Percentiles rank a stretch among this genome's conserved stretches.
phyloP scores from a whole-genome alignment of 1,140 invertebrate genomes.

The Drosophila malerkotliana region DNA sequence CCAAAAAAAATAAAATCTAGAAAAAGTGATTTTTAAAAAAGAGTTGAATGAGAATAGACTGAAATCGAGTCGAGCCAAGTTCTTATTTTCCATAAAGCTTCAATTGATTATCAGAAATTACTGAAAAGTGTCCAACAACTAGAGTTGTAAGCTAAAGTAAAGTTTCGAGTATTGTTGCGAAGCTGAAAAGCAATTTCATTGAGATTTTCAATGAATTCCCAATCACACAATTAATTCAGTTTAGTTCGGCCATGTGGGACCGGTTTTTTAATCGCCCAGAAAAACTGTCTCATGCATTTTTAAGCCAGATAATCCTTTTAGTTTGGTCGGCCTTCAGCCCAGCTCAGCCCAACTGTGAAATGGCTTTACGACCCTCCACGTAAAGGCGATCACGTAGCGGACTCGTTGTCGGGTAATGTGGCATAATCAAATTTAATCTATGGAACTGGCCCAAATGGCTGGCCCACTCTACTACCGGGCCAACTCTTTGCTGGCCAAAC shows the following conservation, averaged over 20 bases:
- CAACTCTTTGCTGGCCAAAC: slow-evolving; percentile 44
- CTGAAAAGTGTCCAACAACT: background rate
- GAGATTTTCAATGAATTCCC: slow-evolving; percentile 10
- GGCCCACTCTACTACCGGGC: background rate
- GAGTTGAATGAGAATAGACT: slow-evolving; percentile 17
- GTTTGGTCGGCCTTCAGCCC: slow-evolving; percentile 9
- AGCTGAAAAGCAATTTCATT: background rate
- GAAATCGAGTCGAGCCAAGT: slow-evolving; percentile 39
- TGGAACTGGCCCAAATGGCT: slow-evolving; percentile 29
- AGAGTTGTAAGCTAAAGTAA: background rate
- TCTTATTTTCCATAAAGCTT: slow-evolving; percentile 25
- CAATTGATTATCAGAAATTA: slow-evolving; percentile 1
- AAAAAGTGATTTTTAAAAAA: slow-evolving; percentile 16
- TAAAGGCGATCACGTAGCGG: slow-evolving; percentile 55
- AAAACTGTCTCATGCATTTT: slow-evolving; percentile 38
- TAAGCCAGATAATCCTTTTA: slow-evolving; percentile 48
- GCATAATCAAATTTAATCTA: slow-evolving; percentile 77
- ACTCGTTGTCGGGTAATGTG: slow-evolving; percentile 54
- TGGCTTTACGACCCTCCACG: slow-evolving; percentile 25
- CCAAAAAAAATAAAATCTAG: slow-evolving; percentile 3
- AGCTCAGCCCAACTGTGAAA: background rate
- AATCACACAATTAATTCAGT: slow-evolving; percentile 41
- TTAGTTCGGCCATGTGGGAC: slow-evolving; percentile 8
- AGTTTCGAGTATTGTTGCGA: background rate
- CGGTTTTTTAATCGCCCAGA: slow-evolving; percentile 11